A percentile compares a stretch with the other conserved stretches of the same genome.
Evolutionary conservation across 2,888 invertebrate species (phyloP).

Genomic region (Euplagia quadripunctaria): DNA sequence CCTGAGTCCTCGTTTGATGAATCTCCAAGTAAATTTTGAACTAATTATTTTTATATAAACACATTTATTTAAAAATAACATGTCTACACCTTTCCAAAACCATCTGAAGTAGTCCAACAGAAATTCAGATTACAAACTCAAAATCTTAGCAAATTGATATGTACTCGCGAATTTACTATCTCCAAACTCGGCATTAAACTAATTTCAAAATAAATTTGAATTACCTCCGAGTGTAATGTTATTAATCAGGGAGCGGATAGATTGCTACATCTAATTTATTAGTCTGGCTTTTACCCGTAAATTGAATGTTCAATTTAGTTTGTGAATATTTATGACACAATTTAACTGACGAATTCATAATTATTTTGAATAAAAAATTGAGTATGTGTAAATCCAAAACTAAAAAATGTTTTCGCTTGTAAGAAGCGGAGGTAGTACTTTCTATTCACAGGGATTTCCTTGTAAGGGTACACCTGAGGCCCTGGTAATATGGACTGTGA

Average conservation of each 20-base stretch:
- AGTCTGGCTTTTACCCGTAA: slow-evolving; percentile 4
- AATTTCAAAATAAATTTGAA: slow-evolving; percentile 12
- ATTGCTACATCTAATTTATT: slow-evolving; percentile 14
- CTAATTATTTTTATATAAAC: no score
- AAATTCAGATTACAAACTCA: not conserved
- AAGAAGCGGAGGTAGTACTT: no score
- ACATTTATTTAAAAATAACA: no score
- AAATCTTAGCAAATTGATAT: not conserved
- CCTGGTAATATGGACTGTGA: no score
- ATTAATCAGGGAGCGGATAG: slow-evolving; percentile 8
- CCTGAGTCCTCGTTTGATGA: no score
- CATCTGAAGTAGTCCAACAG: not conserved
- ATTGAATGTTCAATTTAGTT: not conserved
- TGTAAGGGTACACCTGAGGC: no score
- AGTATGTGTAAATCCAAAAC: no score
- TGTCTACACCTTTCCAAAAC: no score
- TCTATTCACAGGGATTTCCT: no score
- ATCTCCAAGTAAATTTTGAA: no score
- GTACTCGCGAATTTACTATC: slow-evolving; percentile 2
- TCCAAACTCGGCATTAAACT: not conserved
- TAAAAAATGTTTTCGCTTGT: no score
- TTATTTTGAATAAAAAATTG: not conserved
- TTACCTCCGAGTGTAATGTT: slow-evolving; percentile 3
- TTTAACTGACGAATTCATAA: not conserved
- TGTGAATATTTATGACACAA: not conserved